Evolutionary conservation across 2,113 vertebrate genomes (phyloP), one percentile per base, ranked within the genome.

Genomic region (Campylorhamphus procurvoides): DNA sequence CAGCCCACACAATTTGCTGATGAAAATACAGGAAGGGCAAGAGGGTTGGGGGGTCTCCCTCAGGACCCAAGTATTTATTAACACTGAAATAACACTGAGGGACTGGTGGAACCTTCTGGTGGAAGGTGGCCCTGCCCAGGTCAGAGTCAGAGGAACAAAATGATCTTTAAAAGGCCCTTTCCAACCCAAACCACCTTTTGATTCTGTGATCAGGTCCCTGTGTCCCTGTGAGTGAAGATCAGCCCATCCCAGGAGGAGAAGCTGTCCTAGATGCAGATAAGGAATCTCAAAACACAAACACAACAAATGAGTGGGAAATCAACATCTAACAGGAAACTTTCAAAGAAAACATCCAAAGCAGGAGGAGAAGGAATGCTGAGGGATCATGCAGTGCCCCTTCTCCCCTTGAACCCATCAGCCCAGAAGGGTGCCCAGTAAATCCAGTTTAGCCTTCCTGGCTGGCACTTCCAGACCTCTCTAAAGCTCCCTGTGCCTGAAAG

Each of bases 291-390:
- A 66, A 24, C 33, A 50, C 7, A 50, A 35, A 6, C 31, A 20
- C 4, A 35, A 52, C 3, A 5, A 28, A 33, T 0, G 14, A 84
- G 40, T 71, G 71, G 56, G 23, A 87, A 69, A 44, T 3, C 18
- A 15, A 40, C 12, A 35, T 1, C 29, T 23, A 3, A 12, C 9
- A 1, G 7, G 42, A 14, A 18, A 67, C 13, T 66, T 35, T 12
- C 2, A 5, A 10, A n/a, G 28, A 46, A 37, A 66, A 46, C 2
- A 35, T 1, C 11, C 25, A 23, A 29, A 71, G 24, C 0, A n/a
- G 58, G 29, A 60, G 40, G 0, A 33, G 33, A 66, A 20, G 40
- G 52, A 66, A 1, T 25, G 46, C 33, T 14, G 29, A 14, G 62
- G 44, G 77, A 10, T 6, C 7, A 6, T 24, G 35, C 2, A 8